Evolutionary conservation across 2,888 invertebrate genomes (phyloP), one percentile per base, ranked within the genome.

Genomic region (Meiosimyza platycephala): DNA sequence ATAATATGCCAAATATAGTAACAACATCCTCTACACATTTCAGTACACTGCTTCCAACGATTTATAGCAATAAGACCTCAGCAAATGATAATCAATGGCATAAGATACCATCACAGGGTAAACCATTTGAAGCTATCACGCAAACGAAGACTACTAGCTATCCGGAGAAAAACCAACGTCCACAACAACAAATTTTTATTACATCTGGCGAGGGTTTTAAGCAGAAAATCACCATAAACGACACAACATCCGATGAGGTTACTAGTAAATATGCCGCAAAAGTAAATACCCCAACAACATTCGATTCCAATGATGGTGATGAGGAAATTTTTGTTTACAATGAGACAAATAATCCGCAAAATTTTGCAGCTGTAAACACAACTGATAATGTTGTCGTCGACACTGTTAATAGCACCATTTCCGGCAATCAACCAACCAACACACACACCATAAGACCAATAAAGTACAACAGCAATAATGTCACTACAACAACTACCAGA

Each of bases 301-400:
- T 40, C 5, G n/a, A n/a, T n/a, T 13, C 7, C 16, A 64, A 64
- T 22, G 22, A 51, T 7, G 40, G 9, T 7, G 74, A 75, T 1
- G 70, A 64, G 3, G 83, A 83, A 68, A 79, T 83, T 13, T 83
- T 83, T 68, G 81, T 82, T 70, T 79, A 76, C 16, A 78, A 80
- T 51, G 84, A 84, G 73, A 81, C 78, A 13, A 78, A 75, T 4
- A 79, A 83, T 76, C 81, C 82, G 0, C 80, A 81, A 54, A 82
- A 82, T 72, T 76, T 75, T 52, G 79, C 76, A 51, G 76, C 78
- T 18, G 72, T 82, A 6, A 77, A 79, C 33, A 74, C 79, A 15
- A 73, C 78, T 22, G 67, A 12, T 5, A 50, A 11, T 5, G 40
- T 13, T n/a, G 9, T 40, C 40, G 9, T 40, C 40, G 9, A 6